Evolutionary conservation across 2,888 invertebrate genomes (phyloP), one percentile per base, ranked within the genome.

Genomic region (Scrobipalpa costella): DNA sequence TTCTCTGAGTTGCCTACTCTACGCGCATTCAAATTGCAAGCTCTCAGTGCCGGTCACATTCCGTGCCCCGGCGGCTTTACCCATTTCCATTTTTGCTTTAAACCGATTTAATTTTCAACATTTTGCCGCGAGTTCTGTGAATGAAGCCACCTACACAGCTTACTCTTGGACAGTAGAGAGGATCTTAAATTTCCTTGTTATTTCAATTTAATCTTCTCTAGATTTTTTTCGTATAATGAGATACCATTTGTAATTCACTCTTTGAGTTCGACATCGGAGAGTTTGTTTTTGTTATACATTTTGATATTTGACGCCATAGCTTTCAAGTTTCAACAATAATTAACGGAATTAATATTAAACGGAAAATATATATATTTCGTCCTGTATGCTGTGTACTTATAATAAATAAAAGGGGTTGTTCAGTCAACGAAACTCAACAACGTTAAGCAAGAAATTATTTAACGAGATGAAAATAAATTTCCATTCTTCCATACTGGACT

Each of bases 1-100:
- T 36, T 7, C 36, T 7, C 9, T 7, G 11, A 36, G 36, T 36
- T 36, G 11, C 7, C 36, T 36, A 36, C 36, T 36, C 7, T 36
- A 36, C 36, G 36, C 36, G 7, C 7, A 6, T 36, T 36, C 36
- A 36, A 36, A 13, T 40, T 40, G 11, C 2, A 3, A 13, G 13
- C 40, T 44, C 9, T n/a, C n/a, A n/a, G n/a, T n/a, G n/a, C n/a
- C n/a, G n/a, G n/a, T 17, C 2, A 50, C 9, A 50, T 21, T 50
- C 15, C 21, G 8, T 19, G 17, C 19, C 19, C 7, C 3, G 50
- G 9, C 50, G 2, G 50, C 50, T 50, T 50, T 21, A 17, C 50
- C 17, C 50, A 52, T 52, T 52, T 52, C 21, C 50, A 52, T 52
- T 52, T 52, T 52, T 11, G 11, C 27, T 27, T 52, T 21, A 19